Evolutionary conservation across 2,888 invertebrate genomes (phyloP).

Genomic region (Augochlorella aurata): DNA sequence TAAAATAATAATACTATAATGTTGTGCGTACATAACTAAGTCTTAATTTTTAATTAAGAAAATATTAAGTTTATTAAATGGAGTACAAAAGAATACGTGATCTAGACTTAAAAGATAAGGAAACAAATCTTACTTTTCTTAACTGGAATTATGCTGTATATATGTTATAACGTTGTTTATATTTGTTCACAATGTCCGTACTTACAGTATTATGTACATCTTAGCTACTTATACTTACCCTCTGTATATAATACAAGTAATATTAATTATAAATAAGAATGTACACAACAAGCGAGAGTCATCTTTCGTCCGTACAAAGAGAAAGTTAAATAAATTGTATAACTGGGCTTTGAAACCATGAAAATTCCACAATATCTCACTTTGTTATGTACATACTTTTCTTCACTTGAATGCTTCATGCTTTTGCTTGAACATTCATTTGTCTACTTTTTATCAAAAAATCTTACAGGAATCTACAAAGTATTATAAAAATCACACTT

Average conservation of each 20-base stretch:
- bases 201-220: constrained; percentile 20
- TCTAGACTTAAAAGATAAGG: neutral
- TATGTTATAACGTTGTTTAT: neutral
- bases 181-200: neutral
- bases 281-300: neutral
- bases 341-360: neutral
- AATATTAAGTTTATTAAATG: neutral
- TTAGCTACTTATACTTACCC: neutral
- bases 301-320: neutral
- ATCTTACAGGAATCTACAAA: neutral
- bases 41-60: neutral
- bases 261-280: constrained; percentile 4
- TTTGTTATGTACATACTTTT: constrained; percentile 2
- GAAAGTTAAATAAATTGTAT: neutral
- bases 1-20: neutral
- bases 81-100: neutral
- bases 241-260: neutral
- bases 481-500: neutral
- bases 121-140: neutral
- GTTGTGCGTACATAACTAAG: neutral
- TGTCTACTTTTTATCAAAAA: too few species aligned
- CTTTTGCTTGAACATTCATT: neutral
- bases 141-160: neutral
- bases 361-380: neutral
- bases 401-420: neutral